Conservation (phyloP, 2,113 vertebrate species). For the Syngnathus typhle region DNA sequence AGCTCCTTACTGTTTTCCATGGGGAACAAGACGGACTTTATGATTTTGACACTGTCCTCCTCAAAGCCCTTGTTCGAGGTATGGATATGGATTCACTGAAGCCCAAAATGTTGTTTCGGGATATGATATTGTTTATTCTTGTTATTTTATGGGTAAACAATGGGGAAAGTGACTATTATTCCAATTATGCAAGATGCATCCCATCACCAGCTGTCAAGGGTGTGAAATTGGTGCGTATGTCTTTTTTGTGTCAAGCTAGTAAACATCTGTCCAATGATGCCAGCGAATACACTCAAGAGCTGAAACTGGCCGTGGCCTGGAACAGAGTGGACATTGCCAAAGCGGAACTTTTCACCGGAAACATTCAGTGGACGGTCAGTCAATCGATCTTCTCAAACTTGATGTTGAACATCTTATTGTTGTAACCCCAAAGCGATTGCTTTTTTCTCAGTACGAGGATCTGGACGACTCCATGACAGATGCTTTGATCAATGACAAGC, state of each 20-base stretch:
- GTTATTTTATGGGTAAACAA: too few species aligned
- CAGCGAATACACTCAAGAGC: conserved; percentile 75
- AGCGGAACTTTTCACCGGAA: conserved; percentile 80
- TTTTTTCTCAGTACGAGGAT: conserved; percentile 62
- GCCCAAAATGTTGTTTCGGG: too few species aligned
- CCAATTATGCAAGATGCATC: too few species aligned
- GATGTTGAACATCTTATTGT: too few species aligned
- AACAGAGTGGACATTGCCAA: conserved; percentile 84
- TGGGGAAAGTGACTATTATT: too few species aligned
- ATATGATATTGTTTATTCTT: too few species aligned
- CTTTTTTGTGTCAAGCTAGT: conserved; percentile 55
- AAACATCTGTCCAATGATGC: conserved; percentile 62
- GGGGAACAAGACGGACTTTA: conserved; percentile 71
- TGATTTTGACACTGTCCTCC: conserved; percentile 80
- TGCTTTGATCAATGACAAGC: conserved; percentile 78
- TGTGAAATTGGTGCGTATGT: conserved; percentile 14
- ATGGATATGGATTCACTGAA: conserved; percentile 1
- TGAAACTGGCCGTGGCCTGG: conserved; percentile 84
- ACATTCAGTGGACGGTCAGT: conserved; percentile 78
- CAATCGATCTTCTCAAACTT: neutral
- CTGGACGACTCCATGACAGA: conserved; percentile 80
- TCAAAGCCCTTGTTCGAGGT: conserved; percentile 81
- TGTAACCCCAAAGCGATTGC: neutral
- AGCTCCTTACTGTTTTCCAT: conserved; percentile 75
- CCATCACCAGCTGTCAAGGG: too few species aligned